Percentiles rank a stretch among this genome's conserved stretches.
These are phyloP conservation scores for Acrobasis consociella DNA, from an alignment of 2,888 invertebrate species.

Conservation along the genomic window DNA sequence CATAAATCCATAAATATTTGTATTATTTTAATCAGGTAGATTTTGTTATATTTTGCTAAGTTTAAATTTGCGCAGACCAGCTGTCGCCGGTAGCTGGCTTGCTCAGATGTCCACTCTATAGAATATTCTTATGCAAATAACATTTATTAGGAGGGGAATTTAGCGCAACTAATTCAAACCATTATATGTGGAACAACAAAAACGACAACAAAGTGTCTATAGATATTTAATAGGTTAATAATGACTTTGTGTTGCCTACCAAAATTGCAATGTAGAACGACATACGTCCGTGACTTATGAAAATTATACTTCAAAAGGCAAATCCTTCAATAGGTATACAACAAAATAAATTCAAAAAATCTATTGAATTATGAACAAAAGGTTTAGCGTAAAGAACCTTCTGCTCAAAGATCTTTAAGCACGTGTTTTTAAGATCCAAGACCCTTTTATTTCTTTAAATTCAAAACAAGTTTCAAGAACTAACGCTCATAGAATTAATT, in stretches of 20 bases:
- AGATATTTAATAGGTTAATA: neutral
- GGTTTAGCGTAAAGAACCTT: too few species aligned
- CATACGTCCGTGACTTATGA: too few species aligned
- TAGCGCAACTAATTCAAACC: constrained; percentile 1
- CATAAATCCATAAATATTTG: too few species aligned
- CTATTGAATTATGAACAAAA: too few species aligned
- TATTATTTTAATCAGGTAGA: too few species aligned
- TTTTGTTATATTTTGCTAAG: constrained; percentile 5
- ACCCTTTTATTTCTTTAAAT: neutral
- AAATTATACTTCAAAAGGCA: neutral
- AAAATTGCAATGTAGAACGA: too few species aligned
- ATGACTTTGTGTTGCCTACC: neutral
- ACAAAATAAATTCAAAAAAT: neutral
- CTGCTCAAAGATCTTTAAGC: too few species aligned
- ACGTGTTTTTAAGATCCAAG: neutral
- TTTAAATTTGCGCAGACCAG: neutral
- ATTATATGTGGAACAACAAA: constrained; percentile 3
- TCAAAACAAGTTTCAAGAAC: neutral
- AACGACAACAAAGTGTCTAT: constrained; percentile 4
- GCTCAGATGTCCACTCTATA: constrained; percentile 4
- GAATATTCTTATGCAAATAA: constrained; percentile 10
- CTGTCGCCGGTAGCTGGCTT: constrained; percentile 3
- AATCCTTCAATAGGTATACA: neutral
- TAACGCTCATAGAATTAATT: neutral
- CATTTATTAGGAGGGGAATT: constrained; percentile 18